These are phyloP conservation scores for cat (Felis catus) DNA, from an alignment of 2,113 vertebrate species.

Conservation along the genomic window DNA sequence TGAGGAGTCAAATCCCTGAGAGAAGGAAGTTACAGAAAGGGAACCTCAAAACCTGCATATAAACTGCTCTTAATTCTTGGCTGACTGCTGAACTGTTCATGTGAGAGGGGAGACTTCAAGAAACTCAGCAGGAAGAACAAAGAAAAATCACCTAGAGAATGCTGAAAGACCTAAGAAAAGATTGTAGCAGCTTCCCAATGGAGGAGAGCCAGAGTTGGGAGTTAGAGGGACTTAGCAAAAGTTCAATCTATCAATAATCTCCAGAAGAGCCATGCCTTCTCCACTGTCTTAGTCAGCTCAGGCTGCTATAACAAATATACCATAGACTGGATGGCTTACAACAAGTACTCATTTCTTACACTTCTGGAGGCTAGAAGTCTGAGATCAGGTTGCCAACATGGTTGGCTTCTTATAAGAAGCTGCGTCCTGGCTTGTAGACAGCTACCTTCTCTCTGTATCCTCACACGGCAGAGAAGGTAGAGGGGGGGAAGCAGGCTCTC, in stretches of 20 bases:
- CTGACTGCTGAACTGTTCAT: neutral
- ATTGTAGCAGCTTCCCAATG: neutral
- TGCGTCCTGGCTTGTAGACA: neutral
- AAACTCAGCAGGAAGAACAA: neutral
- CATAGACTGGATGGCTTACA: neutral
- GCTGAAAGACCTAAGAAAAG: neutral
- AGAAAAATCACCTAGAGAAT: neutral
- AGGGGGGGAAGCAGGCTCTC: neutral
- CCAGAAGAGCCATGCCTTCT: neutral
- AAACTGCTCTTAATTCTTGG: neutral
- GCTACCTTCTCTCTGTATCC: neutral
- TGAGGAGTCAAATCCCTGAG: neutral
- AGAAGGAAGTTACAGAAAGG: neutral
- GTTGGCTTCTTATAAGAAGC: neutral
- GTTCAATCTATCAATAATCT: neutral
- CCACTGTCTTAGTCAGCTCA: neutral
- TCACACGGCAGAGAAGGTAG: neutral
- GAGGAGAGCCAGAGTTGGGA: neutral
- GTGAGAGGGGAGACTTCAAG: neutral
- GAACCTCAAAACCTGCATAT: neutral
- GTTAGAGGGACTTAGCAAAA: neutral
- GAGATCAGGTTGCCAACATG: neutral
- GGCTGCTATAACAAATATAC: neutral
- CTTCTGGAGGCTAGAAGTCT: neutral
- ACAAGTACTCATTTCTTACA: neutral